Evolutionary conservation across 37 sponge, comb jelly and placozoan species (phyloP).

Genomic region (Ephydatia muelleri): DNA sequence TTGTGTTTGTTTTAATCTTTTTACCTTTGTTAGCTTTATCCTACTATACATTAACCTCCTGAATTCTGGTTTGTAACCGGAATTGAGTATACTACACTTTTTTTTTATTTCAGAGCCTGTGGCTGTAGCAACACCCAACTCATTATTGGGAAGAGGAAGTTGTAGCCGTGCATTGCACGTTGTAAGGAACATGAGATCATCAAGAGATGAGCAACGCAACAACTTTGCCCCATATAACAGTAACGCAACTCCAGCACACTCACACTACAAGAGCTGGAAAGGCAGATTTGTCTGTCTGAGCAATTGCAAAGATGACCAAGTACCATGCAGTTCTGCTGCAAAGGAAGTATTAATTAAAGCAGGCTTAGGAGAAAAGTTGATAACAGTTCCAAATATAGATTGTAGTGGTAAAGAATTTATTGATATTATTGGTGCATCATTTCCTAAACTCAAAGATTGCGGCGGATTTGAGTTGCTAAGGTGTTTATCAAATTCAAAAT

Average conservation of each 20-base stretch:
- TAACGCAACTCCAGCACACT: not conserved
- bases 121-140: too few species aligned
- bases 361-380: not conserved
- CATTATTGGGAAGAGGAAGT: too few species aligned
- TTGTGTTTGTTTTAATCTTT: too few species aligned
- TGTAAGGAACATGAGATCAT: too few species aligned
- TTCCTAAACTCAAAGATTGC: conserved; percentile 2
- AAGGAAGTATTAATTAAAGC: not conserved
- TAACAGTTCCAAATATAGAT: not conserved
- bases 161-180: too few species aligned
- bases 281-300: not conserved
- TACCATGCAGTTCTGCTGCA: not conserved
- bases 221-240: too few species aligned
- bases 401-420: not conserved
- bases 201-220: too few species aligned
- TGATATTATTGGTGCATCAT: not conserved
- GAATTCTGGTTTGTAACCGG: too few species aligned
- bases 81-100: too few species aligned
- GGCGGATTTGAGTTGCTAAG: not conserved
- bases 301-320: not conserved
- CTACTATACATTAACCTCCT: too few species aligned
- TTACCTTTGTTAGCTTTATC: too few species aligned
- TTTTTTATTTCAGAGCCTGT: too few species aligned
- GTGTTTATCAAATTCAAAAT: not conserved
- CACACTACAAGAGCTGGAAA: not conserved